Conservation (phyloP, 2,797 vertebrate species). For the Syndactyla subalaris region DNA sequence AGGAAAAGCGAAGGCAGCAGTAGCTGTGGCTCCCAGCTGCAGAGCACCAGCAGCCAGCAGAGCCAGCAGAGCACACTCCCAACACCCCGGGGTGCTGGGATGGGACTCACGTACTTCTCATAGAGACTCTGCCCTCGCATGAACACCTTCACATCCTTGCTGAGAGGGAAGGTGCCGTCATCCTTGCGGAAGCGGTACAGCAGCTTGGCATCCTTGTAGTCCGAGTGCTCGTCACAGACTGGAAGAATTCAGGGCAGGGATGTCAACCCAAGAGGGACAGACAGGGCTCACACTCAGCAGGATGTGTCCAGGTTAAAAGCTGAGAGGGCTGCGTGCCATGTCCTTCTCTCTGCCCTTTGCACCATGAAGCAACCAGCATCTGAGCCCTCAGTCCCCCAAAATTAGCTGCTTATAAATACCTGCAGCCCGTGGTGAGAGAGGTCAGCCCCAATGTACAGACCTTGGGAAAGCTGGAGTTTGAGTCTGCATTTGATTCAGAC, state of each 20-base stretch:
- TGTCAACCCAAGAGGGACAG: fast-evolving
- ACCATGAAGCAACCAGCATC: not conserved
- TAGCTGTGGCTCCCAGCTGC: not conserved
- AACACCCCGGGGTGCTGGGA: not conserved
- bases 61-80: not conserved
- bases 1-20: not conserved
- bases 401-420: fast-evolving
- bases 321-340: fast-evolving
- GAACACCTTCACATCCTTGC: conserved; percentile 86
- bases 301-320: not conserved
- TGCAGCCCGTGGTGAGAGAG: not conserved
- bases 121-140: conserved; percentile 85
- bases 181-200: conserved; percentile 91
- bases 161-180: conserved; percentile 88
- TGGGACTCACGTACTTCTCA: conserved; percentile 86
- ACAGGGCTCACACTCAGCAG: not conserved
- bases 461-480: not conserved
- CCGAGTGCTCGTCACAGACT: conserved; percentile 87
- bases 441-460: not conserved
- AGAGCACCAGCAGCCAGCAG: not conserved
- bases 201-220: conserved; percentile 88
- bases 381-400: fast-evolving
- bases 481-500: not conserved
- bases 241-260: not conserved
- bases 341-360: not conserved